These are phyloP conservation scores for Mustela lutreola DNA, from an alignment of 2,113 vertebrate genomes.

Conservation along the genomic window DNA sequence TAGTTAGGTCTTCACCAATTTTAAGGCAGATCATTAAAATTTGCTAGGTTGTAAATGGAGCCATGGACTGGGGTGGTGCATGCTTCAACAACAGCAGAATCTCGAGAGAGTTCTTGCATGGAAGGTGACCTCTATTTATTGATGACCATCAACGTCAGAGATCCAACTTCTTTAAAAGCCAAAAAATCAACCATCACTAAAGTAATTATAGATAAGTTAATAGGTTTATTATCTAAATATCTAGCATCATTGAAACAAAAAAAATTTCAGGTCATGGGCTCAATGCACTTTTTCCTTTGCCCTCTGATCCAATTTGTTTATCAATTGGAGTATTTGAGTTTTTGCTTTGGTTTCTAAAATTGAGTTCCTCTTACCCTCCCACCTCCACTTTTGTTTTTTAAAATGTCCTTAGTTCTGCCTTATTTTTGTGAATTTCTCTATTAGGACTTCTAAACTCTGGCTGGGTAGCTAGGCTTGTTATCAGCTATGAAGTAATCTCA, in stretches of 20 bases:
- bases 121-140: neutral
- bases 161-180: neutral
- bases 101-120: neutral
- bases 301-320: neutral
- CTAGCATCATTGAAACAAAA: neutral
- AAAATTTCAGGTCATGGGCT: neutral
- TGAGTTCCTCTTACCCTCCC: neutral
- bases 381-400: neutral
- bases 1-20: neutral
- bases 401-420: neutral
- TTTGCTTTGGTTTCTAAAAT: neutral
- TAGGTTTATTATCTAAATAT: neutral
- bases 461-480: neutral
- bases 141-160: neutral
- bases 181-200: neutral
- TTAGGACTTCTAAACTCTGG: neutral
- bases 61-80: neutral
- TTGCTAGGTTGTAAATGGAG: neutral
- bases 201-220: neutral
- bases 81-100: neutral
- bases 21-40: neutral
- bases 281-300: neutral
- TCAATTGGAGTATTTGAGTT: neutral
- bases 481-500: neutral
- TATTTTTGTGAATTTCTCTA: neutral